Percentiles rank a stretch among this genome's conserved stretches.
Evolutionary conservation across 2,797 vertebrate species (phyloP).

Genomic region (Myotis findleyi): DNA sequence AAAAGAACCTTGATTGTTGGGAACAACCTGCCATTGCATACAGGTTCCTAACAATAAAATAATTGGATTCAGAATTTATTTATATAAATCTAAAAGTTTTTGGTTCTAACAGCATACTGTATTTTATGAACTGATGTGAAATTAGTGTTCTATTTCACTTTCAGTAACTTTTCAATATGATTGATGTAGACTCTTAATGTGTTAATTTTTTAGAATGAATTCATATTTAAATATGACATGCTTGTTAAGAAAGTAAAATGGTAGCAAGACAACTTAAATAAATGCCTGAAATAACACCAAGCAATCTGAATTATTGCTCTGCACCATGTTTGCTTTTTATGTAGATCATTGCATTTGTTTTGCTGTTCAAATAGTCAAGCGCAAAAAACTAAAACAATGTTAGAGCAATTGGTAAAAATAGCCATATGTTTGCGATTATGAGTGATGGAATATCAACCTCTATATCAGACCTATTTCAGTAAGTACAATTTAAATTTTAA

Average conservation of each 20-base stretch:
- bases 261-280: constrained; percentile 30
- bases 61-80: constrained; percentile 61
- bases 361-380: not conserved
- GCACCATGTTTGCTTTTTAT: constrained; percentile 45
- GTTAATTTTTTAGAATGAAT: constrained; percentile 77
- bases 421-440: not conserved
- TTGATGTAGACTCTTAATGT: constrained; percentile 77
- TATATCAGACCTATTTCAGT: constrained; percentile 12
- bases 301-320: constrained; percentile 38
- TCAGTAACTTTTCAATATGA: constrained; percentile 80
- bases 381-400: not conserved
- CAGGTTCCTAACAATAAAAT: not conserved
- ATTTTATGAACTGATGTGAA: constrained; percentile 75
- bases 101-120: constrained; percentile 53
- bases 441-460: not conserved
- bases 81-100: constrained; percentile 68
- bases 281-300: not conserved
- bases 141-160: constrained; percentile 79
- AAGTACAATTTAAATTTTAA: constrained; percentile 26
- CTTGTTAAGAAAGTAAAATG: constrained; percentile 75
- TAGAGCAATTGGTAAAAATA: constrained; percentile 10
- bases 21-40: not conserved
- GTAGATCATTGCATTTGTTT: not conserved
- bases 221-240: constrained; percentile 74
- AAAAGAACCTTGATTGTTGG: not conserved